Percentiles rank a stretch among this genome's conserved stretches.
These are phyloP conservation scores for Meganola albula DNA, from an alignment of 2,888 invertebrate species.

Conservation along the genomic window DNA sequence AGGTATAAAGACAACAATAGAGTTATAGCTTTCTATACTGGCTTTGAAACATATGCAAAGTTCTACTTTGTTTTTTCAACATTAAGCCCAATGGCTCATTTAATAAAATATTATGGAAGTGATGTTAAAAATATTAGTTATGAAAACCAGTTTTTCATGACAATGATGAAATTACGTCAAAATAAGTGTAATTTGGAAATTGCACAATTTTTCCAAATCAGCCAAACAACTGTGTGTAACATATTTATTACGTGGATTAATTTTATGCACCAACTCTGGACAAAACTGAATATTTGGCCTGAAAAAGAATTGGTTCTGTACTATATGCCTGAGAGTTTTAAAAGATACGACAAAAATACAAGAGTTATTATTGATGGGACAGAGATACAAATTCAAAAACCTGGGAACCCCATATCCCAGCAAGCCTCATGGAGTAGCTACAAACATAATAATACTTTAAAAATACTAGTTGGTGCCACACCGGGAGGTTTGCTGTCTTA, in stretches of 20 bases:
- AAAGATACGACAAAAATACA: background rate
- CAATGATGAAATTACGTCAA: background rate
- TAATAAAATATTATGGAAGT: background rate
- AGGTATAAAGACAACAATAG: too few species aligned
- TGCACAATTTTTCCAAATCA: background rate
- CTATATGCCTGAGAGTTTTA: background rate
- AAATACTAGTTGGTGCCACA: background rate
- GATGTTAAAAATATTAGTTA: background rate
- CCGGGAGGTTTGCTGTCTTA: background rate
- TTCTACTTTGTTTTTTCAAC: background rate
- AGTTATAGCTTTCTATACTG: too few species aligned
- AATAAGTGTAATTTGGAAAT: background rate
- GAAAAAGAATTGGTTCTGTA: background rate
- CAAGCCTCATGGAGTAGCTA: background rate
- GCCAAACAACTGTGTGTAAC: background rate
- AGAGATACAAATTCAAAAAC: slow-evolving; percentile 6
- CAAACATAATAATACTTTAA: background rate
- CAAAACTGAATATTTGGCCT: background rate
- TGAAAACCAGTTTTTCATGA: background rate
- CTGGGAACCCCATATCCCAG: slow-evolving; percentile 2
- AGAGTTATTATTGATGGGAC: slow-evolving; percentile 3
- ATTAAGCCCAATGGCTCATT: too few species aligned
- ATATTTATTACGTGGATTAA: background rate
- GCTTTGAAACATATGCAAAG: background rate
- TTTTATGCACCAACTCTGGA: background rate